Evolutionary conservation across 92 coral and sea anemone species (phyloP), one percentile per base, ranked within the genome.

Genomic region (Paragorgia papillata): DNA sequence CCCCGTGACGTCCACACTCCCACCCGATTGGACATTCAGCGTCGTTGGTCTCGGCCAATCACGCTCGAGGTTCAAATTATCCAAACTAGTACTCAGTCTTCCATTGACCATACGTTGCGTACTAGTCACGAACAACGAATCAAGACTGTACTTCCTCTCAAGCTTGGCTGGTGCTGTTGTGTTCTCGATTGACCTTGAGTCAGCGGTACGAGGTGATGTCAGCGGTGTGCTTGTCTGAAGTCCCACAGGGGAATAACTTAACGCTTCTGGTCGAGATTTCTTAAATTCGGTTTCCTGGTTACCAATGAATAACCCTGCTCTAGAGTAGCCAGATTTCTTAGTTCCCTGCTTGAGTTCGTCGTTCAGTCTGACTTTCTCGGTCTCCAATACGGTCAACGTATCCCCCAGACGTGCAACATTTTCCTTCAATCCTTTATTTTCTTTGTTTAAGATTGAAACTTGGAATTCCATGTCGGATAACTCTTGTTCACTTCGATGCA

Each of bases 201-300:
- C 31, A 18, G 34, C 27, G 15, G 24, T 28, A 24, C 73, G 54
- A 66, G 73, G 73, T 21, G 73, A 66, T 1, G 73, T 66, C 73
- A 66, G 73, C 56, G 73, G 73, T 28, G 73, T 66, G 56, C 73
- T 66, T 39, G 73, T 66, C 28, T 18, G 53, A 43, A 15, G 56
- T 66, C 46, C 73, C 30, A 0, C 73, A 7, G 41, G 29, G 20
- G 19, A 25, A 30, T 15, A 39, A 44, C 29, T 26, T 13, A 15
- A 2, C 49, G 15, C 27, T 2, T 39, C 51, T 2, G 43, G 29
- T 35, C 39, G 41, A 1, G 33, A 12, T 26, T 6, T 26, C 7
- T 7, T 27, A 0, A 22, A 7, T 7, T 35, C 51, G 1, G 30
- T 34, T 15, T 21, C 73, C 51, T 39, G 73, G 1, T 66, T 66